Evolutionary conservation across 2,797 vertebrate genomes (phyloP).

Genomic region (Remorina albescens): DNA sequence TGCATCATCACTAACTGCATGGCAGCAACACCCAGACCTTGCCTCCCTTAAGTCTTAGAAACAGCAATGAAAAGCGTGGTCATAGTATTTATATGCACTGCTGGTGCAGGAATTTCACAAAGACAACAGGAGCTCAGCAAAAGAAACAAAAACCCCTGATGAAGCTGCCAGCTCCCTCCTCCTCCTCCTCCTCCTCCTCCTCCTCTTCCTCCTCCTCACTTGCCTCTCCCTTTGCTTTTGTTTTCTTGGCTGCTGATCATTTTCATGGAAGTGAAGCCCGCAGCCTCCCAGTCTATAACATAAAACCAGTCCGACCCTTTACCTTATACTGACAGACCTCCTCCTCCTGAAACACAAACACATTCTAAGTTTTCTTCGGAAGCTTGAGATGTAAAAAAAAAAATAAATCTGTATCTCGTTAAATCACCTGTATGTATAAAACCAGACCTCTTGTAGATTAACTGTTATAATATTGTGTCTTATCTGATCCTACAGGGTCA

Average conservation of each 20-base stretch:
- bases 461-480: no score
- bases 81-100: not conserved
- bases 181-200: constrained; percentile 20
- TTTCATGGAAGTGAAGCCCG: constrained; percentile 29
- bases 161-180: constrained; percentile 30
- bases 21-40: no score
- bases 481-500: no score
- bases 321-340: not conserved
- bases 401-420: no score
- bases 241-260: constrained; percentile 57
- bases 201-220: constrained; percentile 10
- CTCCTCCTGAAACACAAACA: not conserved
- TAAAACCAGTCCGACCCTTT: not conserved
- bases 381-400: no score
- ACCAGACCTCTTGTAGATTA: no score
- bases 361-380: not conserved
- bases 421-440: no score
- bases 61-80: constrained; percentile 19
- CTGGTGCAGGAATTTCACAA: constrained; percentile 44
- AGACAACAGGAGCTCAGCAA: constrained; percentile 46
- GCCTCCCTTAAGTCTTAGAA: constrained; percentile 9
- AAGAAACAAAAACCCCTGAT: constrained; percentile 37
- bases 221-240: constrained; percentile 31
- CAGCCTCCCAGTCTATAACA: not conserved
- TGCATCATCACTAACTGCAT: constrained; percentile 5